phyloP scores from a whole-genome alignment of 2,888 invertebrate species.

The Pheosia gnoma region DNA sequence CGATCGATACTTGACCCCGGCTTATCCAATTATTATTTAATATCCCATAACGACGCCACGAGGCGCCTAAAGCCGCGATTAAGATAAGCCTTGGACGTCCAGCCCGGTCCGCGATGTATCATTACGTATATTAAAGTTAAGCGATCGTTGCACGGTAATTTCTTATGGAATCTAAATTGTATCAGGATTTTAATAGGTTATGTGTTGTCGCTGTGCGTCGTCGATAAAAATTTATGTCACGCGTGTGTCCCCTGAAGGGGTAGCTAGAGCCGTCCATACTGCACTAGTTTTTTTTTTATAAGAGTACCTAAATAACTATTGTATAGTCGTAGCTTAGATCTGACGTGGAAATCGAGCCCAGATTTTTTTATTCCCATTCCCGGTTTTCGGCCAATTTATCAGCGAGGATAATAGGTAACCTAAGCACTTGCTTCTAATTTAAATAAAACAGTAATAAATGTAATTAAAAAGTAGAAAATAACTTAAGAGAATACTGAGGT shows the following conservation, averaged over 20 bases:
- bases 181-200: conserved; percentile 49
- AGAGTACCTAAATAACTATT: too few species aligned
- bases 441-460: too few species aligned
- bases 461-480: too few species aligned
- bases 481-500: too few species aligned
- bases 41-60: conserved; percentile 64
- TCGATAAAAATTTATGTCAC: not conserved
- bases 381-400: too few species aligned
- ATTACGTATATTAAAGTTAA: conserved; percentile 70
- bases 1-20: conserved; percentile 69
- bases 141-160: conserved; percentile 61
- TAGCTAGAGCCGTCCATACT: too few species aligned
- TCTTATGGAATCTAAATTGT: conserved; percentile 73
- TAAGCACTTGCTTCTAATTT: too few species aligned
- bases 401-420: too few species aligned
- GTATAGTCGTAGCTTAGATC: too few species aligned
- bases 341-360: too few species aligned
- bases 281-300: too few species aligned
- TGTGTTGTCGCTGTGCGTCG: not conserved
- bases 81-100: conserved; percentile 63
- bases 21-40: conserved; percentile 80
- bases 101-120: conserved; percentile 67
- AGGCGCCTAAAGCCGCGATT: conserved; percentile 76
- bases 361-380: too few species aligned
- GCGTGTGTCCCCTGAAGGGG: not conserved